These are phyloP conservation scores for Phortica variegata DNA, from an alignment of 1,140 invertebrate species.

Conservation along the genomic window DNA sequence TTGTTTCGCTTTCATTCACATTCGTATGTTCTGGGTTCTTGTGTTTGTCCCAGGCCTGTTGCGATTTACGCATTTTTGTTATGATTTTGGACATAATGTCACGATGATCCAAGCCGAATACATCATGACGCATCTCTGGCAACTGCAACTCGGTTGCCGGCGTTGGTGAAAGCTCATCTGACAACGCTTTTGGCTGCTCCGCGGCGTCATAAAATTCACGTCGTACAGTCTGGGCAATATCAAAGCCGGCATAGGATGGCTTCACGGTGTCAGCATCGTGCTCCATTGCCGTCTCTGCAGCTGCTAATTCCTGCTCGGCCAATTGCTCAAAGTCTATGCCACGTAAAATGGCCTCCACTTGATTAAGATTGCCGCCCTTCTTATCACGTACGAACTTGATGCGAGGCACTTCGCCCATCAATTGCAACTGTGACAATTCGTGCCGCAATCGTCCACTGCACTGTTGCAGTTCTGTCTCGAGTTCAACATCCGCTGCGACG, in stretches of 20 bases:
- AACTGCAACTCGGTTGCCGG: background rate
- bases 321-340: constrained; percentile 65
- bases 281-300: too few species aligned
- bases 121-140: constrained; percentile 69
- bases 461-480: constrained; percentile 61
- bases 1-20: background rate
- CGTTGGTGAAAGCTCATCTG: background rate
- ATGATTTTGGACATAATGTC: constrained; percentile 63
- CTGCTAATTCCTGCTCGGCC: background rate
- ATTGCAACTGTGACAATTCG: constrained; percentile 66
- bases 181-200: too few species aligned
- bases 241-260: constrained; percentile 25
- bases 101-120: constrained; percentile 69
- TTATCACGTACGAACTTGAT: constrained; percentile 72
- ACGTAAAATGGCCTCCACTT: constrained; percentile 63
- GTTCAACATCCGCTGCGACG: constrained; percentile 39
- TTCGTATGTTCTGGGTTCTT: too few species aligned
- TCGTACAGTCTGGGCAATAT: constrained; percentile 14
- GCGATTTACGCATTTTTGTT: constrained; percentile 58
- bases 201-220: constrained; percentile 17
- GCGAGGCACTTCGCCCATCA: constrained; percentile 72
- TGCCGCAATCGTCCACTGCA: constrained; percentile 64
- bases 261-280: constrained; percentile 34
- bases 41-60: constrained; percentile 59
- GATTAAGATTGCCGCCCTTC: constrained; percentile 56